A percentile compares a stretch with the other conserved stretches of the same genome.
Evolutionary conservation across 2,113 vertebrate genomes (phyloP).

Genomic region (Hassar affinis): DNA sequence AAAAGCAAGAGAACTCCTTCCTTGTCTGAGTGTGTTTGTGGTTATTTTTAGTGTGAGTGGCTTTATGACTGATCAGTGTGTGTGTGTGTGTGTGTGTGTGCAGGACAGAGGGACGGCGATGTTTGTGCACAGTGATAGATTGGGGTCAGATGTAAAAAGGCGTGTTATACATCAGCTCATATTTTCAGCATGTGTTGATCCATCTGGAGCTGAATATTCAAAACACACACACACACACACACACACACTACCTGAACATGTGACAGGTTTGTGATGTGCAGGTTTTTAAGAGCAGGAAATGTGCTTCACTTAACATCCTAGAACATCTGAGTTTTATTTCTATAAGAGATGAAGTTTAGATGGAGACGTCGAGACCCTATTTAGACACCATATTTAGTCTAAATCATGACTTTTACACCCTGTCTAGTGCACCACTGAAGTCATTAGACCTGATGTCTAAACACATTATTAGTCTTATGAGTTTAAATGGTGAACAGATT

Average conservation of each 20-base stretch:
- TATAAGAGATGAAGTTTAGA: not conserved
- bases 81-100: slow-evolving; percentile 2
- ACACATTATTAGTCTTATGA: no score
- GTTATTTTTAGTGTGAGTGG: slow-evolving; percentile 14
- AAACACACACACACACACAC: slow-evolving; percentile 57
- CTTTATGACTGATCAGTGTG: not conserved
- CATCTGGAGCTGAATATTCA: slow-evolving; percentile 76
- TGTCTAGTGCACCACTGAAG: no score
- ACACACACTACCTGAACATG: no score
- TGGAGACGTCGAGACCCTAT: no score
- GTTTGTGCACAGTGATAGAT: slow-evolving; percentile 68
- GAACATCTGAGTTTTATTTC: not conserved
- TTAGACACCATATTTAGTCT: no score
- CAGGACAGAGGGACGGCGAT: slow-evolving; percentile 53
- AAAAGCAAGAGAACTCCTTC: not conserved
- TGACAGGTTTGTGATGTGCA: no score
- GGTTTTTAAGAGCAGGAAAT: slow-evolving; percentile 62
- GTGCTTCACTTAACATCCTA: slow-evolving; percentile 34
- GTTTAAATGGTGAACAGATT: no score
- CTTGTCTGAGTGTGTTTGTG: not conserved
- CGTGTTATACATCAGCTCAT: slow-evolving; percentile 65
- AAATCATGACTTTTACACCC: no score
- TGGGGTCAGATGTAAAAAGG: slow-evolving; percentile 77
- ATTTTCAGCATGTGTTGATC: slow-evolving; percentile 78
- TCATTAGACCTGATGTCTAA: no score